phyloP scores from a whole-genome alignment of 2,888 invertebrate genomes.

The Limnephilus auricula region DNA sequence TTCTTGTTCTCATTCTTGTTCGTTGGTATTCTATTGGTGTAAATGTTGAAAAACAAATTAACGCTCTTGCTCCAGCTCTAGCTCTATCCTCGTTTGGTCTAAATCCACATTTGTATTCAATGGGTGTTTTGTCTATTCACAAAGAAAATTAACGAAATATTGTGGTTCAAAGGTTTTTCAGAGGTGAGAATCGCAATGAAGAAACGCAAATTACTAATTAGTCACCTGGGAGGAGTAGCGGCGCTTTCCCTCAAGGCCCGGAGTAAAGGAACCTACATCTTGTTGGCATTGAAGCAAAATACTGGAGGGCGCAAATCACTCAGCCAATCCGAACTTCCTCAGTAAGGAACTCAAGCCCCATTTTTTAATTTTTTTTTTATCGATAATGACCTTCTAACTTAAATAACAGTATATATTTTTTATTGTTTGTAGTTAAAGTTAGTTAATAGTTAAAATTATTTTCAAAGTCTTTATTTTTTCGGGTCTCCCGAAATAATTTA shows the following conservation, averaged over 20 bases:
- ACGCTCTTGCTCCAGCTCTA: no score
- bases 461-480: no score
- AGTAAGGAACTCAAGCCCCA: background rate
- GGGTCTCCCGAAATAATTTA: no score
- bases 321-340: background rate
- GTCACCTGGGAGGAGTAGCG: conserved; percentile 24
- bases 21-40: no score
- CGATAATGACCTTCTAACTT: no score
- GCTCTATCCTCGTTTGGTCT: no score
- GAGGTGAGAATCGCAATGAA: conserved; percentile 37
- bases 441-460: no score
- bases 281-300: background rate
- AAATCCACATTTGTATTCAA: no score
- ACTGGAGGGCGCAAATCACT: background rate
- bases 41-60: no score
- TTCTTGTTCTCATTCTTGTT: no score
- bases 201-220: conserved; percentile 36
- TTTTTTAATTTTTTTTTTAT: background rate
- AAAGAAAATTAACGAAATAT: background rate
- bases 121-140: background rate
- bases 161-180: conserved; percentile 42
- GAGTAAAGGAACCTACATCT: background rate
- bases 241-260: conserved; percentile 19
- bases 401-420: no score
- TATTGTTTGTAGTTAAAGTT: no score